These are phyloP conservation scores for Sarcophaga peregrina DNA, from an alignment of 1,140 invertebrate species.

Conservation along the genomic window DNA sequence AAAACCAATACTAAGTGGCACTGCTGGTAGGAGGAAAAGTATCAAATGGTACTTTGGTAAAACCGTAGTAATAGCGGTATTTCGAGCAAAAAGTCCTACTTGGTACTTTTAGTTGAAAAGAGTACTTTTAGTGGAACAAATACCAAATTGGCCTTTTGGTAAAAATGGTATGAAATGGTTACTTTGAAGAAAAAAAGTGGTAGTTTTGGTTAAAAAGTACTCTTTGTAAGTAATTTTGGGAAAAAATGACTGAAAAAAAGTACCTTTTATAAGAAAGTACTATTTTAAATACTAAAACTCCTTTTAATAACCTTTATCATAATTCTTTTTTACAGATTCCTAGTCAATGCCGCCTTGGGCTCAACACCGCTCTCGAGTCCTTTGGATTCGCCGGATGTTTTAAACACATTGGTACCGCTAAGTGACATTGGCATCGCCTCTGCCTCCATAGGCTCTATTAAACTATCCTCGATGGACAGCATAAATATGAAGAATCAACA, in stretches of 20 bases:
- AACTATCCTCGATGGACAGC: slow-evolving; percentile 64
- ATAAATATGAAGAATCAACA: slow-evolving; percentile 60
- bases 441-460: slow-evolving; percentile 64
- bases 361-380: slow-evolving; percentile 73
- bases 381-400: slow-evolving; percentile 71
- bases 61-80: no score
- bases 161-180: no score
- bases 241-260: slow-evolving; percentile 19
- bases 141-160: no score
- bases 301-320: not conserved
- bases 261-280: not conserved
- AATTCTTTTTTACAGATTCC: slow-evolving; percentile 68
- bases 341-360: slow-evolving; percentile 70
- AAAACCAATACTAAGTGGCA: no score
- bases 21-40: no score
- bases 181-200: no score
- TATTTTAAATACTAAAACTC: not conserved
- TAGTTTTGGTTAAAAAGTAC: no score
- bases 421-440: slow-evolving; percentile 64
- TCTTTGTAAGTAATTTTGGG: not conserved
- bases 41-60: no score
- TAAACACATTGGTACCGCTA: slow-evolving; percentile 62
- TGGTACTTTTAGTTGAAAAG: no score
- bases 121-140: no score
- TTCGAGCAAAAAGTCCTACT: no score